phyloP scores from a whole-genome alignment of 2,888 invertebrate species.

The Pardosa pseudoannulata region DNA sequence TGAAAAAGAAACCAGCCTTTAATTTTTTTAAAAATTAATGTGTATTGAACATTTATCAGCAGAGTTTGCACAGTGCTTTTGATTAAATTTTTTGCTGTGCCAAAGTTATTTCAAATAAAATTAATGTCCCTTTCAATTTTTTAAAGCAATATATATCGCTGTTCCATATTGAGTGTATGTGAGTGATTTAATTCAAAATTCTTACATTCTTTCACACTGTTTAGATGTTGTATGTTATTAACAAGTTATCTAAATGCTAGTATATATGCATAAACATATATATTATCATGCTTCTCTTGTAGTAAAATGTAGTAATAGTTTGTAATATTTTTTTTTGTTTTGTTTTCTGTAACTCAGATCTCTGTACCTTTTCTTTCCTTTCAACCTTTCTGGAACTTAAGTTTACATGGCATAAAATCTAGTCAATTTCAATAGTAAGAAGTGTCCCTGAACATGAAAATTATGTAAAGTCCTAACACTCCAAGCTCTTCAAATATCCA shows the following conservation, averaged over 20 bases:
- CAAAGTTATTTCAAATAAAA: constrained; percentile 10
- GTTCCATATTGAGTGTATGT: constrained; percentile 22
- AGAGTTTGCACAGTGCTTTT: constrained; percentile 24
- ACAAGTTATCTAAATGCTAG: neutral
- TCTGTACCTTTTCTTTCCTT: too few species aligned
- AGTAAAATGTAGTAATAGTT: neutral
- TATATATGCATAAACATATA: too few species aligned
- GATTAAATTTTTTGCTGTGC: constrained; percentile 24
- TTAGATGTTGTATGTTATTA: constrained; percentile 3
- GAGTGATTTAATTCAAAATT: constrained; percentile 15
- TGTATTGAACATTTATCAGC: neutral
- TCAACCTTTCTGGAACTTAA: neutral
- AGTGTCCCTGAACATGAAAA: neutral
- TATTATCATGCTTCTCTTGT: neutral
- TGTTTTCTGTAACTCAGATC: too few species aligned
- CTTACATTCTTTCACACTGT: neutral
- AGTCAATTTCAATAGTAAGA: neutral
- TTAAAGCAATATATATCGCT: neutral
- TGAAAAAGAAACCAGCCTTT: constrained; percentile 47
- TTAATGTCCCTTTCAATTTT: neutral
- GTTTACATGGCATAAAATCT: neutral
- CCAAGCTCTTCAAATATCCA: neutral
- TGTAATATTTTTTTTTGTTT: too few species aligned
- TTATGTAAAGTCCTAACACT: neutral
- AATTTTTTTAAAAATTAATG: constrained; percentile 29